Conservation (phyloP, 2,888 invertebrate genomes). For the Thysanoteuthis rhombus region DNA sequence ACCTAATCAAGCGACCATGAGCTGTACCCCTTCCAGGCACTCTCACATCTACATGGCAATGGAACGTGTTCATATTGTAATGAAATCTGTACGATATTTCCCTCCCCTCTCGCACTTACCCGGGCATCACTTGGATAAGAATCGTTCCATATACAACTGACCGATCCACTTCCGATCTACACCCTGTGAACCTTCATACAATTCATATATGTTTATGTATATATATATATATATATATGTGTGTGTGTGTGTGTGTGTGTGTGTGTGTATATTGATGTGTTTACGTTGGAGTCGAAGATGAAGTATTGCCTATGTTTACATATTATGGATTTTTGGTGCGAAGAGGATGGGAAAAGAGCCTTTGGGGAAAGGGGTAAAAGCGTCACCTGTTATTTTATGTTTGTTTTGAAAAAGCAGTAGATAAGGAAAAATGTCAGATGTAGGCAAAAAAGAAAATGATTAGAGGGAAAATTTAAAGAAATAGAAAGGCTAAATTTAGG, state of each 20-base stretch:
- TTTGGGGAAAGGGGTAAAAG: neutral
- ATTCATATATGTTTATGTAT: neutral
- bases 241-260: neutral
- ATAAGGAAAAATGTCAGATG: neutral
- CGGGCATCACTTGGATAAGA: neutral
- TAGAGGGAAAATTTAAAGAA: neutral
- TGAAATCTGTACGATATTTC: conserved; percentile 12
- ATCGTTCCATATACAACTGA: neutral
- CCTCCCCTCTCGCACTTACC: neutral
- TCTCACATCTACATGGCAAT: neutral
- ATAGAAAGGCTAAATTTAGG: neutral
- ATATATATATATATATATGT: conserved; percentile 12
- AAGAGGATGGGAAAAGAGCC: neutral
- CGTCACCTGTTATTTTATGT: neutral
- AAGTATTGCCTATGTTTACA: neutral
- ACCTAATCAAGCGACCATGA: conserved; percentile 12
- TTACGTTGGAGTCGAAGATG: neutral
- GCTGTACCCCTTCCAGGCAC: conserved; percentile 12
- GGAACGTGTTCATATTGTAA: conserved; percentile 12
- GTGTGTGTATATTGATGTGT: neutral
- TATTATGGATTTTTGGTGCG: neutral
- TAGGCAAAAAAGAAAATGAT: neutral
- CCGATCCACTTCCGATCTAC: neutral
- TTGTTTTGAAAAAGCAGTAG: neutral
- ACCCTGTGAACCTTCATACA: neutral